Evolutionary conservation across 2,113 vertebrate genomes (phyloP).

Genomic region (Eleginops maclovinus): DNA sequence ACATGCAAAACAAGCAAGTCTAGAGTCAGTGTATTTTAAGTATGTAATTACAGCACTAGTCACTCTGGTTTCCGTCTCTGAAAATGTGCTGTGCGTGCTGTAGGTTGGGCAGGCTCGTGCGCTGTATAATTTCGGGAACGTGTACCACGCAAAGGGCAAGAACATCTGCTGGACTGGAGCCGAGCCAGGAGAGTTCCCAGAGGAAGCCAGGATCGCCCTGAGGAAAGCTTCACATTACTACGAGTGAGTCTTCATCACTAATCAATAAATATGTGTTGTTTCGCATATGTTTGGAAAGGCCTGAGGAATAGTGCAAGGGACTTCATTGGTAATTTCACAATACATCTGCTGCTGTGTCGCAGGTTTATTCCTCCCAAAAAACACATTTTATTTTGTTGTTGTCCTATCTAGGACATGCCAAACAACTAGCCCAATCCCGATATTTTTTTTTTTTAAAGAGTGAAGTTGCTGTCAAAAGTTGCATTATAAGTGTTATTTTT

Average conservation of each 20-base stretch:
- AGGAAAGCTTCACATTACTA: conserved; percentile 94
- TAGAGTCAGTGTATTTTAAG: conserved; percentile 77
- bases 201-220: conserved; percentile 90
- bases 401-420: neutral
- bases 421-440: neutral
- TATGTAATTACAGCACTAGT: conserved; percentile 77
- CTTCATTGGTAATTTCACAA: neutral
- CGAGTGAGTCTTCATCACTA: conserved; percentile 87
- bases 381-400: neutral
- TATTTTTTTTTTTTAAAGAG: no score
- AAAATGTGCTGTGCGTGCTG: conserved; percentile 71
- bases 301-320: neutral
- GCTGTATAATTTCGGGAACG: conserved; percentile 97
- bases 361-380: neutral
- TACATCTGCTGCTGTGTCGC: neutral
- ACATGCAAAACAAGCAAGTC: conserved; percentile 48
- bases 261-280: conserved; percentile 15
- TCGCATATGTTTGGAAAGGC: conserved; percentile 1
- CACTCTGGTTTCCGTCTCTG: conserved; percentile 65
- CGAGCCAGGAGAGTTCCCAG: conserved; percentile 93
- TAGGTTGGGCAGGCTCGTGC: conserved; percentile 98
- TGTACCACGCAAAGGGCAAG: conserved; percentile 96
- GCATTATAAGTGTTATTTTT: neutral
- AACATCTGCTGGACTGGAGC: conserved; percentile 90
- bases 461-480: neutral